phyloP scores from a whole-genome alignment of 2,113 vertebrate species.

The Toxotes jaculatrix region DNA sequence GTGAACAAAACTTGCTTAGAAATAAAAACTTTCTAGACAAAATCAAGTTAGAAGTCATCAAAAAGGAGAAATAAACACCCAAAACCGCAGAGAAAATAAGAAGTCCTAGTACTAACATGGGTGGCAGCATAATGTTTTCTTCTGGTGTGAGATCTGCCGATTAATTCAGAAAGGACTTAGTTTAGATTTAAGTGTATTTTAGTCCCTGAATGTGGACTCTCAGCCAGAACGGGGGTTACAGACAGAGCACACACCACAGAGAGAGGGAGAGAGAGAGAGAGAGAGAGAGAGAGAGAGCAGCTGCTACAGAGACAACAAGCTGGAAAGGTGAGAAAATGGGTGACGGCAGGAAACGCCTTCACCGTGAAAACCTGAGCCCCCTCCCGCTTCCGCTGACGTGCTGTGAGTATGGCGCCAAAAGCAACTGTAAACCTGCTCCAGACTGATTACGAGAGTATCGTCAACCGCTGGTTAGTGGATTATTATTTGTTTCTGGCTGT shows the following conservation, averaged over 20 bases:
- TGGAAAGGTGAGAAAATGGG: no score
- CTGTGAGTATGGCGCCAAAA: constrained; percentile 63
- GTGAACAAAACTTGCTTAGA: background rate
- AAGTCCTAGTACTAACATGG: background rate
- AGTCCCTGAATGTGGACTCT: no score
- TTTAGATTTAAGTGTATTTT: no score
- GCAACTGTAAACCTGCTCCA: fast-evolving
- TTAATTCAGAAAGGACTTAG: no score
- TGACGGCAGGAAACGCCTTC: no score
- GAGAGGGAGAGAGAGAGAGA: no score
- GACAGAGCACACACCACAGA: no score
- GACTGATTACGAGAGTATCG: constrained; percentile 63
- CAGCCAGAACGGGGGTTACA: no score
- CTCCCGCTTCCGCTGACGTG: background rate
- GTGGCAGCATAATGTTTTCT: background rate
- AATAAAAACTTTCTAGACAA: background rate
- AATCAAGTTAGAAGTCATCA: background rate
- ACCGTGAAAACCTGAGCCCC: background rate
- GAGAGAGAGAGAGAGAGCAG: no score
- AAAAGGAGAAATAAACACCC: background rate
- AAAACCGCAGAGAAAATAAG: no score
- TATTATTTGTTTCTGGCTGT: constrained; percentile 86
- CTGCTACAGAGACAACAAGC: no score
- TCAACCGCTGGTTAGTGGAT: constrained; percentile 88
- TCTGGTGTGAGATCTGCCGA: background rate